Conservation (phyloP, 2,888 invertebrate species). For the Octonoba sinensis region DNA sequence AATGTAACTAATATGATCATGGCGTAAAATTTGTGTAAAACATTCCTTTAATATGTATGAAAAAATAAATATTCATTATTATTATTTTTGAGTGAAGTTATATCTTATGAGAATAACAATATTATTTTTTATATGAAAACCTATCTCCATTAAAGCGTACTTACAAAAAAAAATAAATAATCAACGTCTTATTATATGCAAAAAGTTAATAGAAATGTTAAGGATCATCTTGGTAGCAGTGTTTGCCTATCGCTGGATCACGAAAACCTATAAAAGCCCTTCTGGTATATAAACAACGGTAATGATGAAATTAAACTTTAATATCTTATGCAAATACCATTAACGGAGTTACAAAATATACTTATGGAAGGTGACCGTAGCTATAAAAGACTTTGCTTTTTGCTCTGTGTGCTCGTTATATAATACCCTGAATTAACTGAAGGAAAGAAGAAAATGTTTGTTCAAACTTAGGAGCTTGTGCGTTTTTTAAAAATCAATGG, state of each 20-base stretch:
- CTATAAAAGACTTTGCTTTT: not conserved
- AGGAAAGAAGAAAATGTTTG: not conserved
- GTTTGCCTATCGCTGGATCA: slow-evolving; percentile 13
- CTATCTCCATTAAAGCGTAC: too few species aligned
- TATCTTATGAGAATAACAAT: too few species aligned
- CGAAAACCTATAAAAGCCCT: not conserved
- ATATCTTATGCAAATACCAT: slow-evolving; percentile 25
- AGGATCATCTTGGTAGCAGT: slow-evolving; percentile 1
- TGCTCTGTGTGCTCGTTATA: not conserved
- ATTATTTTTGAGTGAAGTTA: too few species aligned
- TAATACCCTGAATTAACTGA: not conserved
- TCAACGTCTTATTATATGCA: slow-evolving; percentile 1
- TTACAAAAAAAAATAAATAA: too few species aligned
- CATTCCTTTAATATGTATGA: too few species aligned
- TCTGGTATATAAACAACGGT: slow-evolving; percentile 11
- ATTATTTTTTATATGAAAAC: too few species aligned
- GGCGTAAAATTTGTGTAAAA: too few species aligned
- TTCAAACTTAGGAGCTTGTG: not conserved
- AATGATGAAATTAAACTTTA: slow-evolving; percentile 18
- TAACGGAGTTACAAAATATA: not conserved
- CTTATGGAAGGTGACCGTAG: not conserved
- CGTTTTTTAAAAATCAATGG: too few species aligned
- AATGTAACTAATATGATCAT: too few species aligned
- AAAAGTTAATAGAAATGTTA: slow-evolving; percentile 11
- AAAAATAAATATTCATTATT: too few species aligned